Percentiles rank a stretch among this genome's conserved stretches.
These are phyloP conservation scores for Petrocephalus sullivani DNA, from an alignment of 2,797 vertebrate species.

Conservation along the genomic window DNA sequence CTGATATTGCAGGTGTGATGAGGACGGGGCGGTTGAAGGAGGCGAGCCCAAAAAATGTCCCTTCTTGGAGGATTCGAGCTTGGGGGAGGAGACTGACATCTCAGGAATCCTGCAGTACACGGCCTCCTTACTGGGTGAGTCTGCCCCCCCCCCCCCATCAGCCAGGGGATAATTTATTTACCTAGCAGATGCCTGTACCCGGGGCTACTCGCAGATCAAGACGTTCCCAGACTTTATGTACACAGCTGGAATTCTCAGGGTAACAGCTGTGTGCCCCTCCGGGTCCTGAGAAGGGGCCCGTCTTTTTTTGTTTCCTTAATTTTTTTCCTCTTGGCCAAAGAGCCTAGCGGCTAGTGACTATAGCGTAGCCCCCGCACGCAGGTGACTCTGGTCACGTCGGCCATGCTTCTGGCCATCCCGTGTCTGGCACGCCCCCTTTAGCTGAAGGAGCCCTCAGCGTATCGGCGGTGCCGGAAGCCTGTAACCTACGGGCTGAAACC, in stretches of 20 bases:
- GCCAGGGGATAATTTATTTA: not conserved
- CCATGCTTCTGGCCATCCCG: not conserved
- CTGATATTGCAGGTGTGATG: slow-evolving; percentile 67
- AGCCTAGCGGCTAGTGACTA: not conserved
- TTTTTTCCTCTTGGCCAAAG: not conserved
- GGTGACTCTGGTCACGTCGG: not conserved
- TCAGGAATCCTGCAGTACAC: slow-evolving; percentile 91
- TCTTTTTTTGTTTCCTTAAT: not conserved
- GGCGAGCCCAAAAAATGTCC: slow-evolving; percentile 76
- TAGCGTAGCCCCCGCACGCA: not conserved
- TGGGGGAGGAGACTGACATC: slow-evolving; percentile 79
- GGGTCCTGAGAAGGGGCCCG: not conserved
- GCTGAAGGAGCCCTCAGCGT: not conserved
- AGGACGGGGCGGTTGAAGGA: slow-evolving; percentile 74
- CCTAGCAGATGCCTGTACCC: not conserved
- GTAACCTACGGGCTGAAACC: not conserved
- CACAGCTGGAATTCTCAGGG: slow-evolving; percentile 1
- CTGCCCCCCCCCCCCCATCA: not conserved
- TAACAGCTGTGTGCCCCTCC: not conserved
- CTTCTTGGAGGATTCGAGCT: slow-evolving; percentile 77
- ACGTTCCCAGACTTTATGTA: not conserved
- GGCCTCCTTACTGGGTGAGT: slow-evolving; percentile 81
- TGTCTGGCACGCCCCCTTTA: not conserved
- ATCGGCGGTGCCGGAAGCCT: not conserved
- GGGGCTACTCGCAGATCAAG: not conserved